Base-by-base conservation (phyloP, 92 coral and sea anemone genomes). In the Zoanthus gigantus region DNA sequence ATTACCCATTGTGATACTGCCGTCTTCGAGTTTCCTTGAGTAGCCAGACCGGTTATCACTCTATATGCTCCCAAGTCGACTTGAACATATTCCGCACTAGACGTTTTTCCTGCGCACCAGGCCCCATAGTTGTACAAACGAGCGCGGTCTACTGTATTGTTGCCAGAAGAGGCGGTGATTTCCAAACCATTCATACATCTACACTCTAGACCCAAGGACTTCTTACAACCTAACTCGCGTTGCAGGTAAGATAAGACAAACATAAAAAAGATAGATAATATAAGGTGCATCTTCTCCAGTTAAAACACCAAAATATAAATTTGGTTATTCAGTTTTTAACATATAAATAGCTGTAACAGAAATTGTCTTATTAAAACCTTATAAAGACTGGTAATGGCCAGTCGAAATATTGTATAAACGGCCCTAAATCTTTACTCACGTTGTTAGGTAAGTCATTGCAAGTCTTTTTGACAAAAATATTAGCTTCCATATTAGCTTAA, bases 71-170 rank as follows among this genome's bases (percentile, higher is more conserved):
- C 74, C 6, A 79, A 54, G 37, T 79, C 84, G 37, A 79, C 84
- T 47, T 79, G 84, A 42, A 79, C 44, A 31, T 79, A 79, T 13
- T 79, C 73, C 3, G 58, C 9, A 37, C 37, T 79, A 3, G 84
- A 79, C 37, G 42, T 4, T 14, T 10, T 18, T 17, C 13, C 42
- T 79, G 84, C 84, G 45, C 84, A 79, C 84, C 84, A 79, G 58
- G 84, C 84, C 44, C 84, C 84, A 44, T 79, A 79, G 72, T 45
- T 79, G 56, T 79, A 79, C 71, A 79, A 61, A 18, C 84, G 84
- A 2, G 74, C 84, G 16, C 84, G 84, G 73, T 79, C 84, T 8
- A 61, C 72, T 9, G 44, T 16, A 1, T 79, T 79, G 34, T 34
- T 57, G 18, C 84, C 84, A 7, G 74, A 79, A 9, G 84, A 79